Percentiles rank a stretch among this genome's conserved stretches.
Evolutionary conservation across 2,797 vertebrate species (phyloP).

Genomic region (Neostethus bicornis): DNA sequence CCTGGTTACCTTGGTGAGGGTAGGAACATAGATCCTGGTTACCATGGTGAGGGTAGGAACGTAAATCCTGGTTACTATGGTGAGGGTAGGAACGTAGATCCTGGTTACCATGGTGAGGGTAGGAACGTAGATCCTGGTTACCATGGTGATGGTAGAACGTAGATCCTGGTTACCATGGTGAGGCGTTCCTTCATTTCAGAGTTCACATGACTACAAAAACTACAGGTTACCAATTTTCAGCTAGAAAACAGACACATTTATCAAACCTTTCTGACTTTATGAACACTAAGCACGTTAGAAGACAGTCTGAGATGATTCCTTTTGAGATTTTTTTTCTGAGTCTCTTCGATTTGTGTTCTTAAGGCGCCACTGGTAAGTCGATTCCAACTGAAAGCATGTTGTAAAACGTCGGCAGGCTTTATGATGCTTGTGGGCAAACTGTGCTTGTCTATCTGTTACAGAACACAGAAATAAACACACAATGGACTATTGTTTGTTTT

Average conservation of each 20-base stretch:
- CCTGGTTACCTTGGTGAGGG: no score
- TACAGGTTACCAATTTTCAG: conserved; percentile 6
- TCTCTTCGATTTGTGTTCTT: conserved; percentile 56
- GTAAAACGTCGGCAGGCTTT: conserved; percentile 30
- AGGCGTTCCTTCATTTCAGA: no score
- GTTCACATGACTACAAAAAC: conserved; percentile 13
- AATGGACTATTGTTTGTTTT: conserved; percentile 6
- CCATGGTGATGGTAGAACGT: no score
- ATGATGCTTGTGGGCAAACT: conserved; percentile 45
- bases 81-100: no score
- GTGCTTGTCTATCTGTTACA: conserved; percentile 51
- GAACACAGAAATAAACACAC: conserved; percentile 43
- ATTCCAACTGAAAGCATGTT: conserved; percentile 37
- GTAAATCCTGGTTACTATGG: no score
- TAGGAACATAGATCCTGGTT: no score
- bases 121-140: no score
- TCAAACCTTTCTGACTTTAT: conserved; percentile 2
- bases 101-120: no score
- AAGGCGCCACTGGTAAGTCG: conserved; percentile 64
- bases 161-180: no score
- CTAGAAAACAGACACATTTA: neutral
- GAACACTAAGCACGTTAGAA: conserved; percentile 38
- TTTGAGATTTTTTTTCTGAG: conserved; percentile 32
- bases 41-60: no score
- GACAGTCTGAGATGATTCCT: conserved; percentile 37